These are phyloP conservation scores for Drosophila orena DNA, from an alignment of 1,140 invertebrate genomes.

Conservation along the genomic window DNA sequence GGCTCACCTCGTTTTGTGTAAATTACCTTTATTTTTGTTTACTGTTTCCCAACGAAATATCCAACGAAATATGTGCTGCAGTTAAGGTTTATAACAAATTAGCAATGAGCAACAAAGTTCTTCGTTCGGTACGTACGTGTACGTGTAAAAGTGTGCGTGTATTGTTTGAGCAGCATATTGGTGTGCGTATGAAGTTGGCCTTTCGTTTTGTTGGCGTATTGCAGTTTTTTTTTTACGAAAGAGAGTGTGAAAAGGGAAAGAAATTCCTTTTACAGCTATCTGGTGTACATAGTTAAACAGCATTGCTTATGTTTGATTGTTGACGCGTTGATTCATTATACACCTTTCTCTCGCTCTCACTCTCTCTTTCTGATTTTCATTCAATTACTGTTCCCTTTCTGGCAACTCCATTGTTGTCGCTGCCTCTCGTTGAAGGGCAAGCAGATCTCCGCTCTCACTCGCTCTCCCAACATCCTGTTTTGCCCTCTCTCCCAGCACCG, in stretches of 20 bases:
- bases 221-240: slow-evolving; percentile 47
- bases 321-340: slow-evolving; percentile 18
- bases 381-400: slow-evolving; percentile 39
- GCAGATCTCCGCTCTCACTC: slow-evolving; percentile 13
- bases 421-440: slow-evolving; percentile 37
- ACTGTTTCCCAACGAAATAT: slow-evolving; percentile 9
- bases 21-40: slow-evolving; percentile 32
- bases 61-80: slow-evolving; percentile 14
- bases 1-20: slow-evolving; percentile 19
- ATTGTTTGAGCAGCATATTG: slow-evolving; percentile 2
- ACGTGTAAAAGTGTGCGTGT: slow-evolving; percentile 1
- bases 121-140: slow-evolving; percentile 34
- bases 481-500: slow-evolving; percentile 14
- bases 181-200: slow-evolving; percentile 49
- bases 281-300: slow-evolving; percentile 67
- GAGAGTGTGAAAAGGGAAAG: slow-evolving; percentile 42
- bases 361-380: slow-evolving; percentile 8
- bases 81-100: slow-evolving; percentile 35
- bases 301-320: slow-evolving; percentile 21
- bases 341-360: slow-evolving; percentile 7
- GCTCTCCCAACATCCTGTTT: slow-evolving; percentile 48
- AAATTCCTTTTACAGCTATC: slow-evolving; percentile 65
- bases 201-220: slow-evolving; percentile 60
- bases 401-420: slow-evolving; percentile 26
- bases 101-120: neutral